Evolutionary conservation across 2,888 invertebrate species (phyloP).

Genomic region (Choristoneura rosaceana): DNA sequence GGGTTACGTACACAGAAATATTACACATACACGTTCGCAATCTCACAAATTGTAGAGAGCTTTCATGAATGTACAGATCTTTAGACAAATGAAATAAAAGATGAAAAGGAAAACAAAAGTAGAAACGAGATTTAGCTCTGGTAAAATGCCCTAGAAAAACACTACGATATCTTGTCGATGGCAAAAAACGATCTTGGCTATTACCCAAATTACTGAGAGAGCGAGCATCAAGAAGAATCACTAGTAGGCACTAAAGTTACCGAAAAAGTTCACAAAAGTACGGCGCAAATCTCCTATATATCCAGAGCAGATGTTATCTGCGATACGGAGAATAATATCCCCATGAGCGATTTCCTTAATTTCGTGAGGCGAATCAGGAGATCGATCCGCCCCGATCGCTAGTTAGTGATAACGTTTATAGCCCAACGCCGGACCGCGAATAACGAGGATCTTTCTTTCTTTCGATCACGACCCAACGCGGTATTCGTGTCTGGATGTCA

Average conservation of each 20-base stretch:
- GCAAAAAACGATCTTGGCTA: constrained; percentile 35
- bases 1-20: too few relatives aligned
- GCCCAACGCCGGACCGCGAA: constrained; percentile 73
- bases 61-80: too few relatives aligned
- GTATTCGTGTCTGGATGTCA: constrained; percentile 80
- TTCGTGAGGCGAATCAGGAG: constrained; percentile 82
- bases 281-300: constrained; percentile 44
- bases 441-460: constrained; percentile 72
- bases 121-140: background rate
- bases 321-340: constrained; percentile 76
- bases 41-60: too few relatives aligned
- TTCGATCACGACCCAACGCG: constrained; percentile 77
- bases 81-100: constrained; percentile 22
- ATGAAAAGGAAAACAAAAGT: background rate
- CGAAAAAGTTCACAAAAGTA: constrained; percentile 40
- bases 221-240: constrained; percentile 30
- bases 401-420: constrained; percentile 82
- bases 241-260: constrained; percentile 39
- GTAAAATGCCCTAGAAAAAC: constrained; percentile 1
- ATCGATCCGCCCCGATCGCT: constrained; percentile 83
- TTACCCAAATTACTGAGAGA: constrained; percentile 34
- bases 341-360: constrained; percentile 86
- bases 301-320: constrained; percentile 60
- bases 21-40: too few relatives aligned
- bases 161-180: constrained; percentile 8